These are phyloP conservation scores for Amblyraja radiata DNA, from an alignment of 2,797 vertebrate genomes.

Conservation along the genomic window DNA sequence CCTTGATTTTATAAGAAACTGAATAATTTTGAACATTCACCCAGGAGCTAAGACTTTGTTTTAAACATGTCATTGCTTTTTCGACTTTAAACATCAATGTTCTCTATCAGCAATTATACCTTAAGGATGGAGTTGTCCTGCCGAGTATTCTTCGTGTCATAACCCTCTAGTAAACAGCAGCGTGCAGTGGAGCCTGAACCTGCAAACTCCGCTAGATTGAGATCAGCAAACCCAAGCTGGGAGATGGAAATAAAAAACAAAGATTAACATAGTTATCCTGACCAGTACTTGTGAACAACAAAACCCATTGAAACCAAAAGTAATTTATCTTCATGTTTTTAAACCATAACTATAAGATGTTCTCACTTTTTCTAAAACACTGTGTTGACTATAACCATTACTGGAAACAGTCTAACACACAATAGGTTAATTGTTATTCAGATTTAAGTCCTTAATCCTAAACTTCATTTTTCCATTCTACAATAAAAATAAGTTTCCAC, in stretches of 20 bases:
- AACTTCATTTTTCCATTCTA: background rate
- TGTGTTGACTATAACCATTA: background rate
- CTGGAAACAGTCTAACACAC: background rate
- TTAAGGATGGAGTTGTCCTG: slow-evolving; percentile 98
- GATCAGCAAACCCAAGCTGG: slow-evolving; percentile 89
- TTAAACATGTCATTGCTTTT: background rate
- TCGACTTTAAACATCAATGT: background rate
- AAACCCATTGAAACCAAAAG: background rate
- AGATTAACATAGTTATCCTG: background rate
- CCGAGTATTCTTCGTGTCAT: slow-evolving; percentile 90
- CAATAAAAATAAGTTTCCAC: background rate
- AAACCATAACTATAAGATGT: background rate
- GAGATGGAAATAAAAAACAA: background rate
- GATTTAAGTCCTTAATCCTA: background rate
- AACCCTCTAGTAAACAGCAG: slow-evolving; percentile 91
- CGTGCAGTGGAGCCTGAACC: slow-evolving; percentile 87
- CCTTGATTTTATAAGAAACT: no score
- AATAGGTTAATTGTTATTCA: background rate
- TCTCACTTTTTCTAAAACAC: background rate
- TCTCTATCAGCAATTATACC: slow-evolving; percentile 52
- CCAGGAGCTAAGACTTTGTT: background rate
- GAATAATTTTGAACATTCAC: background rate
- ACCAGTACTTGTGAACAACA: slow-evolving; percentile 32
- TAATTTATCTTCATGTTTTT: background rate
- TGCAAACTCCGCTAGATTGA: slow-evolving; percentile 93